Base-by-base conservation (phyloP, 2,888 invertebrate genomes). In the Megaustenia siamemsis region DNA sequence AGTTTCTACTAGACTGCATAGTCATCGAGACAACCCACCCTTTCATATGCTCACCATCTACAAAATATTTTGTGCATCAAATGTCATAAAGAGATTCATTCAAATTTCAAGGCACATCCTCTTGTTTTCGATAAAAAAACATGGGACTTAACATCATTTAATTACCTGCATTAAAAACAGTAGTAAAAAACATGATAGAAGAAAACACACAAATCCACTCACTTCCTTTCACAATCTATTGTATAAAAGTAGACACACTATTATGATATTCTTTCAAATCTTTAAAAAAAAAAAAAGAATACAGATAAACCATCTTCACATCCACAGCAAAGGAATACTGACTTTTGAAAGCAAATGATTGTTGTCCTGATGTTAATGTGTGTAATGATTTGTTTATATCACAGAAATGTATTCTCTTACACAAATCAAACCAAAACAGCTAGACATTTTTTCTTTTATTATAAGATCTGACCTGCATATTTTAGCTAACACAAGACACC, bases 101-200 rank as follows among this genome's bases (percentile, higher is more conserved):
- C 82, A 75, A 43, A 24, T 82, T 73, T 73, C 60, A 82, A 82
- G 82, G 82, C 82, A 82, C 82, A 76, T 82, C 35, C 75, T 73
- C 82, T 45, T 38, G 49, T 56, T 32, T 68, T 49, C 43, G 66
- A 66, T 49, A 38, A 45, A 76, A 53, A 82, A 82, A 40, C 53
- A 53, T 45, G 56, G 56, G 21, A 5, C 40, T 3, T 21, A 40
- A 38, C 35, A 40, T 38, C 40, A n/a, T 77, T 21, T 56, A 60
- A 60, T 28, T 24, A 69, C 6, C 21, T 28, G 28, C n/a, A 40
- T 40, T 24, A 69, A 21, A 40, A 24, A 5, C 40, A 69, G 40
- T 69, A 21, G 4, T 21, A 21, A 24, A 28, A 76, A 28, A 76
- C n/a, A 32, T 35, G 40, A 40, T 49, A 45, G 32, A 79, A 24